A percentile compares a stretch with the other conserved stretches of the same genome.
phyloP scores from a whole-genome alignment of 2,113 vertebrate genomes.

The Cervus canadensis region DNA sequence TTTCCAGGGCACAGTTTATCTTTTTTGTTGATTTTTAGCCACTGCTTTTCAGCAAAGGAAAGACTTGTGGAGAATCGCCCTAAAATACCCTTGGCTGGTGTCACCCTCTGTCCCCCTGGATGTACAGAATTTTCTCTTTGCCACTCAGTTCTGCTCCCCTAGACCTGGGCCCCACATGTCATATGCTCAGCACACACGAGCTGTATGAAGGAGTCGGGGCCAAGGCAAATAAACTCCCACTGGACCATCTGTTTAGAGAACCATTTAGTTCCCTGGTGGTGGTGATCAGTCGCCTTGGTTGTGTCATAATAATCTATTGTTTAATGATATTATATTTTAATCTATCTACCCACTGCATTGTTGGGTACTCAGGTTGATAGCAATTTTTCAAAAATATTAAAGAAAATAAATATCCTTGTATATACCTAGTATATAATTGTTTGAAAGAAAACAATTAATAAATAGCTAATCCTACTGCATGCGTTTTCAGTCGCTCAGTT shows the following conservation, averaged over 20 bases:
- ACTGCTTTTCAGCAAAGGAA: neutral
- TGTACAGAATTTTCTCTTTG: rapidly evolving
- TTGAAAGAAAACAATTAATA: neutral
- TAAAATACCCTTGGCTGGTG: neutral
- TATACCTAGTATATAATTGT: neutral
- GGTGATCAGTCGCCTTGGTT: neutral
- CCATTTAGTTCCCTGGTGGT: rapidly evolving
- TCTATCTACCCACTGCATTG: neutral
- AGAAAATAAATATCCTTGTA: neutral
- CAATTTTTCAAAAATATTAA: neutral
- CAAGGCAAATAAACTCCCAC: neutral
- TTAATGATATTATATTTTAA: neutral
- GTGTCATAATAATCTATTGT: neutral
- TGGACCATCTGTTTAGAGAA: neutral
- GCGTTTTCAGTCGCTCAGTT: neutral
- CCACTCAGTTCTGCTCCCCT: neutral
- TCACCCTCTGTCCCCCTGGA: neutral
- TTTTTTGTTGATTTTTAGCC: neutral
- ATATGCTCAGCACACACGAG: rapidly evolving
- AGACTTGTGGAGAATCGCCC: neutral
- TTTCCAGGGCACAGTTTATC: neutral
- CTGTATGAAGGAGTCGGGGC: rapidly evolving
- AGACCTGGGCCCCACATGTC: rapidly evolving
- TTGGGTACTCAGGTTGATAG: neutral
- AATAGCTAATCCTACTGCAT: neutral